Evolutionary conservation across 2,888 invertebrate genomes (phyloP), one percentile per base, ranked within the genome.

Genomic region (Ochropacha duplaris): DNA sequence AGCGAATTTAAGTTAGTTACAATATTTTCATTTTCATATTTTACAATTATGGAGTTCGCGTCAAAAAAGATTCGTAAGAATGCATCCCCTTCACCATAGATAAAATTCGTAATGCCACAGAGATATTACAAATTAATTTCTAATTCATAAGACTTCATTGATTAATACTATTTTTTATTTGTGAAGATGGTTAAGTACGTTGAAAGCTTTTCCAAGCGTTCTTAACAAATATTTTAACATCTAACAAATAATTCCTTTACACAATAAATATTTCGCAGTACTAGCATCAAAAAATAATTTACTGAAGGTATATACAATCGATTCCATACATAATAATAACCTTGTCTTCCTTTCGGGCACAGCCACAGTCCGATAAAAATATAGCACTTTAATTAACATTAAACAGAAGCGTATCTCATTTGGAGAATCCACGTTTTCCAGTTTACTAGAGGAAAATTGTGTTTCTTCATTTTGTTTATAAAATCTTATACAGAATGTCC

Each of bases 1-100:
- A 80, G 80, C 81, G 82, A 82, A 85, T 84, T 79, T 78, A 74
- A 72, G 68, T 76, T 72, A 66, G 76, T 79, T 83, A 85, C 83
- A 79, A 72, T 79, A 73, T 80, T 76, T 68, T 67, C 71, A 64
- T 63, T 61, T 58, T 59, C 65, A 73, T 36, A 22, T 19, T 11
- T 34, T 52, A 52, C 76, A 75, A 74, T 70, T 65, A 73, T 76
- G 73, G 71, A 72, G 76, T 77, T 71, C 69, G 76, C 74, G 75
- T 76, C 66, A 73, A 75, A 74, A 72, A 68, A 64, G 61, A 74
- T 74, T 79, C 78, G 77, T 83, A 84, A 78, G 81, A 83, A 79
- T 69, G 68, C 71, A 69, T 73, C 72, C 79, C 81, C 73, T 79
- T 75, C 81, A 82, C 82, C 81, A 62, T 59, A 19, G 60, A 57